These are phyloP conservation scores for Orussus abietinus DNA, from an alignment of 1,140 invertebrate genomes.

Conservation along the genomic window DNA sequence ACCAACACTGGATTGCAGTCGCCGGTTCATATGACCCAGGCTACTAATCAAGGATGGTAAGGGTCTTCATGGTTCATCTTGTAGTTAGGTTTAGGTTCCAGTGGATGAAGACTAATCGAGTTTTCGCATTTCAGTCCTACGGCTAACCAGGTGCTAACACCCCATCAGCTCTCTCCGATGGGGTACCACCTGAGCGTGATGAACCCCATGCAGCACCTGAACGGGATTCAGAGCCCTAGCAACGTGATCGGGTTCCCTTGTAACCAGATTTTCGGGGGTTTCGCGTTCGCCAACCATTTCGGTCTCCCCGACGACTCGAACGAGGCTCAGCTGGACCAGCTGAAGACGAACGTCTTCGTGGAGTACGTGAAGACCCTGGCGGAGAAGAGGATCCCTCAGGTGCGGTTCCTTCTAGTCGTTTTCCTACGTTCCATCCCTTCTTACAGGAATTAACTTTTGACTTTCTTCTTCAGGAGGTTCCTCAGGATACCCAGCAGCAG, in stretches of 20 bases:
- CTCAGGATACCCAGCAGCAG: too few species aligned
- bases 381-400: neutral
- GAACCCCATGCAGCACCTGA: conserved; percentile 3
- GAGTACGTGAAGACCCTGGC: conserved; percentile 17
- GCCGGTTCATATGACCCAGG: too few species aligned
- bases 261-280: conserved; percentile 18
- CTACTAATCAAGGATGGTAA: conserved; percentile 36
- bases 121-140: too few species aligned
- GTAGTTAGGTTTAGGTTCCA: too few species aligned
- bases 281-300: conserved; percentile 16
- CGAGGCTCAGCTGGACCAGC: conserved; percentile 17
- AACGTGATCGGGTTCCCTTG: conserved; percentile 18
- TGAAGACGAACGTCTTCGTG: conserved; percentile 14
- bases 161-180: neutral
- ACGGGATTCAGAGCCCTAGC: neutral
- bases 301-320: neutral
- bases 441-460: too few species aligned
- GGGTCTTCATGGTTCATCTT: too few species aligned
- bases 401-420: too few species aligned
- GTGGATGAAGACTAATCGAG: too few species aligned
- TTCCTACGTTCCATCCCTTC: too few species aligned
- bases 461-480: too few species aligned
- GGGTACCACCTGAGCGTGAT: neutral
- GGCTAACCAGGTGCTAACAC: too few species aligned
- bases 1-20: too few species aligned